Evolutionary conservation across 1,140 invertebrate species (phyloP).

Genomic region (Galleria mellonella): DNA sequence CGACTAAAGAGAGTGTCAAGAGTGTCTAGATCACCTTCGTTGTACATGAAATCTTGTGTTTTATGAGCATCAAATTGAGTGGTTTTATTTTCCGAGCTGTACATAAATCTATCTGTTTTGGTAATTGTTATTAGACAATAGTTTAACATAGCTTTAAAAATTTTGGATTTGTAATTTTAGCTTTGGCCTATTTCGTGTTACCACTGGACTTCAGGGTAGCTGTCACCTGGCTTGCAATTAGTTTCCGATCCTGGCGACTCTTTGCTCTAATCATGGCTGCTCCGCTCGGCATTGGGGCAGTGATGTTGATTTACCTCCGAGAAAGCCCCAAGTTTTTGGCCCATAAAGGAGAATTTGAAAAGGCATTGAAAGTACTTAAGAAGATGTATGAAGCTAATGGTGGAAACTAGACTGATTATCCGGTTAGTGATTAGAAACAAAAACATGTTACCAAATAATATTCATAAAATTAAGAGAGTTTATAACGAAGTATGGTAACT

Average conservation of each 20-base stretch:
- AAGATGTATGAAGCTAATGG: slow-evolving; percentile 70
- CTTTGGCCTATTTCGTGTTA: slow-evolving; percentile 23
- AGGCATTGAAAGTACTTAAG: slow-evolving; percentile 70
- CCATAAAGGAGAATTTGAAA: slow-evolving; percentile 57
- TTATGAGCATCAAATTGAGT: too few relatives aligned
- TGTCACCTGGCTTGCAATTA: slow-evolving; percentile 36
- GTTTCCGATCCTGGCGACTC: slow-evolving; percentile 77
- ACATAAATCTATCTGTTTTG: too few relatives aligned
- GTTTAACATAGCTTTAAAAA: too few relatives aligned
- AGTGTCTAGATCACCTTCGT: too few relatives aligned
- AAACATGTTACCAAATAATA: too few relatives aligned
- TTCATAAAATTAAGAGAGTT: too few relatives aligned
- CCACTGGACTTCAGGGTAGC: slow-evolving; percentile 41
- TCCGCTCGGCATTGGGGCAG: slow-evolving; percentile 74
- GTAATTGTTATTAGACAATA: too few relatives aligned
- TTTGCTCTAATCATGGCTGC: slow-evolving; percentile 76
- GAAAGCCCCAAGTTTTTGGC: slow-evolving; percentile 81
- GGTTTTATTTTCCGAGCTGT: too few relatives aligned
- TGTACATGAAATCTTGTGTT: too few relatives aligned
- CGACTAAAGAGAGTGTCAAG: too few relatives aligned
- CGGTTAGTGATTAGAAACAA: slow-evolving; percentile 14
- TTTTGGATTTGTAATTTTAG: too few relatives aligned
- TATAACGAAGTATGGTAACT: too few relatives aligned
- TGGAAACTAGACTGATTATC: slow-evolving; percentile 43
- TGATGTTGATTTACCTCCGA: slow-evolving; percentile 74